A percentile compares a stretch with the other conserved stretches of the same genome.
Conservation (phyloP, 2,888 invertebrate genomes). For the Pyrgus malvae region DNA sequence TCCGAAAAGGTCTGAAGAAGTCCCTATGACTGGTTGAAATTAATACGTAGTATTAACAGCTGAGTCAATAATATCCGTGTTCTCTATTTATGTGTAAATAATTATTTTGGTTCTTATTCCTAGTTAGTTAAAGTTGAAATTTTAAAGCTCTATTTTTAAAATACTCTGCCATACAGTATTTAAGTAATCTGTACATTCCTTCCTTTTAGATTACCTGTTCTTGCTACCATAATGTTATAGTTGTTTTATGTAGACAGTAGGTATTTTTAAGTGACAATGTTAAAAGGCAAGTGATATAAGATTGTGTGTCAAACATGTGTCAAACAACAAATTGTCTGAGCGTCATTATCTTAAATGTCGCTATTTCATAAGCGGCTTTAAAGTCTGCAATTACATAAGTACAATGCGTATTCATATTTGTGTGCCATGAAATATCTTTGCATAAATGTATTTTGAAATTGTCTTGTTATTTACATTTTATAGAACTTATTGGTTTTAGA, state of each 20-base stretch:
- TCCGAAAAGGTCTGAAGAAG: conserved; percentile 73
- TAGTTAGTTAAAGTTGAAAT: conserved; percentile 38
- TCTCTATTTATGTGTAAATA: conserved; percentile 51
- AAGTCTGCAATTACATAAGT: conserved; percentile 10
- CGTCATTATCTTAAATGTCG: conserved; percentile 22
- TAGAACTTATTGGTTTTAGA: background rate
- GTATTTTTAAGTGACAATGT: conserved; percentile 16
- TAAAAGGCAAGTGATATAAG: conserved; percentile 29
- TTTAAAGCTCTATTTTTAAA: conserved; percentile 41
- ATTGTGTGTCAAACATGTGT: conserved; percentile 26
- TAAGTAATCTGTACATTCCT: conserved; percentile 66
- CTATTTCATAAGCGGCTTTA: conserved; percentile 12
- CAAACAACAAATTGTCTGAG: conserved; percentile 14
- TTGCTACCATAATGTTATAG: conserved; percentile 59
- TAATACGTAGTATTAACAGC: conserved; percentile 30
- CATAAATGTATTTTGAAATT: background rate
- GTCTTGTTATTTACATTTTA: background rate
- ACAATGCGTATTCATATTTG: conserved; percentile 7
- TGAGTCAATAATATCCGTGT: conserved; percentile 46
- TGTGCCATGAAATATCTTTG: background rate
- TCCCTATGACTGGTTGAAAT: conserved; percentile 72
- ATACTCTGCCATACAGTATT: conserved; percentile 81
- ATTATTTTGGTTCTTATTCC: conserved; percentile 47
- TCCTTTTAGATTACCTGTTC: conserved; percentile 70
- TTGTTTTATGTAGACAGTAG: conserved; percentile 36